Base-by-base conservation (phyloP, 2,113 vertebrate genomes). In the Nothocercus nigrocapillus region DNA sequence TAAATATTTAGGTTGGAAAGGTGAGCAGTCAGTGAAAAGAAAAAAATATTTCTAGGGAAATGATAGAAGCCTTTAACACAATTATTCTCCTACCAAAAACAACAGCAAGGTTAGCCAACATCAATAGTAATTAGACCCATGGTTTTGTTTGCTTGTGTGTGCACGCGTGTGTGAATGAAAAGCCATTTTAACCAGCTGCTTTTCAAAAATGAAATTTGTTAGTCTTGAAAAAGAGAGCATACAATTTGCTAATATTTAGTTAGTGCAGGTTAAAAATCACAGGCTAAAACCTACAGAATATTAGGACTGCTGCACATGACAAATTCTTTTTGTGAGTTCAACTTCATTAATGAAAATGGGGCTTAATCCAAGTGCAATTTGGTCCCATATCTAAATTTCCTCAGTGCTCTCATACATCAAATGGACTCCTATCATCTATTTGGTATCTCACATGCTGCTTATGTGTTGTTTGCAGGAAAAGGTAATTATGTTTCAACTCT, bases 401-500 rank as follows among this genome's bases (percentile, higher is more conserved):
- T 92, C 68, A 20, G 42, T 64, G 70, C 78, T 82, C 77, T 79
- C 61, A 76, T 79, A 66, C 47, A 82, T n/a, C 73, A 94, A 84
- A 93, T 90, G 62, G 62, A 94, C 68, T 81, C 5, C 0, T 84
- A 51, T 70, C 68, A 92, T 93, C 92, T 94, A 61, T 76, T 86
- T 83, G 38, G 62, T 72, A 73, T 69, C 88, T 95, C 69, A 86
- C 66, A 38, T 54, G 92, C 85, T 95, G 87, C 69, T 78, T 62
- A 61, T 79, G 79, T 76, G 82, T 84, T 64, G 19, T 90, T 86
- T 93, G 82, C 73, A 91, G 66, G 27, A 75, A 69, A 42, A 92
- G 77, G 82, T 85, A 95, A 96, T 96, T 94, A 88, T 4, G 22
- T 72, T 90, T 80, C 91, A 85, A 67, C 67, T 82, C 82, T 79